Base-by-base conservation (phyloP, 2,797 vertebrate species). In the Synanceia verrucosa region DNA sequence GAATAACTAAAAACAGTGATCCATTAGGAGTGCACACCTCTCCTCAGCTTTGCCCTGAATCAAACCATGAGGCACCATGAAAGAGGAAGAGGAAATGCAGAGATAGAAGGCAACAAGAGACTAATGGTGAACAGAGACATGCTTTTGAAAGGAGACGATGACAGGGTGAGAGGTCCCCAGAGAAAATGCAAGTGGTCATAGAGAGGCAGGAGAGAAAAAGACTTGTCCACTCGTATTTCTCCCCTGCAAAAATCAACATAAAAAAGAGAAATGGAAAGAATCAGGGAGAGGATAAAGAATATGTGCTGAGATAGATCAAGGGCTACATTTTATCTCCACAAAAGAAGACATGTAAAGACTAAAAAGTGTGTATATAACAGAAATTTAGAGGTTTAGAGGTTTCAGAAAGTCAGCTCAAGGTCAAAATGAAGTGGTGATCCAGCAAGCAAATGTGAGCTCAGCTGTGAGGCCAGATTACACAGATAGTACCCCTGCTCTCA, bases 391-490 rank as follows among this genome's bases (percentile, higher is more conserved):
- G n/a, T n/a, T n/a, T n/a, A n/a, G n/a, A n/a, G n/a, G n/a, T n/a
- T n/a, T n/a, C 41, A 28, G n/a, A 63, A 59, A 39, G 51, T 52
- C 24, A 50, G 29, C 69, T 81, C 75, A 85, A 89, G 87, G 84
- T 84, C 77, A 83, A 52, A 61, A 71, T 24, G 72, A 70, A 71
- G 73, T 57, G 43, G 52, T 47, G 57, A 73, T 21, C 65, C 64
- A 73, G n/a, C 59, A 46, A 82, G 71, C 34, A 21, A 73, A 71
- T 68, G 60, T 77, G 65, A 48, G 62, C n/a, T n/a, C n/a, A n/a
- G n/a, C 69, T 58, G 50, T 43, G 29, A 81, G 63, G 73, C 73
- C 70, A 71, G 74, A 85, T 79, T 70, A 79, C 78, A 85, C 29
- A 44, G 75, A 81, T 75, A 65, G 70, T 48, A 39, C 14, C 34